Conservation (phyloP, 2,113 vertebrate species). For the Mastomys natalensis region DNA sequence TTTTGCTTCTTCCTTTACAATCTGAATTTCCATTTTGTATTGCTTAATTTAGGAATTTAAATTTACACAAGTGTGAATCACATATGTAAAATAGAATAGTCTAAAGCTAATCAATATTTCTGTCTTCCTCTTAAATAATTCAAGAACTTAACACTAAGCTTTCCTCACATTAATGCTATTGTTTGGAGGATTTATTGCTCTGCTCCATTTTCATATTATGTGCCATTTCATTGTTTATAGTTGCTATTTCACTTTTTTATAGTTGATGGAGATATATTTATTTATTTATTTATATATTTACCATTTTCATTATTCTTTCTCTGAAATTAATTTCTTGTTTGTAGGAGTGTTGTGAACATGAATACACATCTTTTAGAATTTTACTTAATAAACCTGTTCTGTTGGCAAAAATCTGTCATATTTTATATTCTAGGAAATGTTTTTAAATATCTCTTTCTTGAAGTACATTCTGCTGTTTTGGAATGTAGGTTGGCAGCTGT, state of each 20-base stretch:
- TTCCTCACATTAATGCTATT: not conserved
- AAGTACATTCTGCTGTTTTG: constrained; percentile 19
- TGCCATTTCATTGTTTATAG: not conserved
- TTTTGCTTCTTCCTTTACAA: not conserved
- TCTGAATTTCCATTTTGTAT: constrained; percentile 37
- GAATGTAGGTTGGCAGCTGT: not conserved
- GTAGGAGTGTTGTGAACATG: not conserved
- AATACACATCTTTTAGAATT: not conserved
- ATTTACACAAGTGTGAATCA: constrained; percentile 40
- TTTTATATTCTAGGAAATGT: not conserved
- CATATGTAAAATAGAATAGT: not conserved
- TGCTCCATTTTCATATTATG: not conserved
- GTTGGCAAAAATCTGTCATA: constrained; percentile 25
- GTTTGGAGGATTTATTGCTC: not conserved
- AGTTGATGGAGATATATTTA: not conserved
- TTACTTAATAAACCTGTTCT: constrained; percentile 13
- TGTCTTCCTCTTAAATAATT: not conserved
- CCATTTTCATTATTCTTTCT: not conserved
- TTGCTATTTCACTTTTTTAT: not conserved
- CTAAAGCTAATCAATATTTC: constrained; percentile 30
- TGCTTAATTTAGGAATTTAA: constrained; percentile 36
- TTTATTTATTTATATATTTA: not conserved
- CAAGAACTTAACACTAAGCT: not conserved
- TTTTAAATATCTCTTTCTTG: constrained; percentile 50
- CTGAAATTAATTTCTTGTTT: not conserved